Base-by-base conservation (phyloP, 1,140 invertebrate species). In the Procambarus clarkii region DNA sequence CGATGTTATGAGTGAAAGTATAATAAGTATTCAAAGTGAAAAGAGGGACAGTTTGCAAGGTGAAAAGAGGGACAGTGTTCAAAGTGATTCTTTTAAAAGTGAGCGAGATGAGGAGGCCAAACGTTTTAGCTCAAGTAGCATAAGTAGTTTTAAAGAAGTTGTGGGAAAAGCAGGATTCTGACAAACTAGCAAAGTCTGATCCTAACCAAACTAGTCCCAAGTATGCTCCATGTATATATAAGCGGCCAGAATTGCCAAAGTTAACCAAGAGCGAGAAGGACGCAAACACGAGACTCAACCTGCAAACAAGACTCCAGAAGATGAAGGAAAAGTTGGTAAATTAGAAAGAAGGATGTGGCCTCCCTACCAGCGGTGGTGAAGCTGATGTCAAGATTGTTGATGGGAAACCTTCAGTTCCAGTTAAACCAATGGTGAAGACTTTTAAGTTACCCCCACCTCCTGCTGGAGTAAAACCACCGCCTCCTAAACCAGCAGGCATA, bases 231-330 rank as follows among this genome's bases (percentile, higher is more conserved):
- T 97, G 98, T 77, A 98, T 97, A 94, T 98, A 98, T 94, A 98
- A 96, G 94, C 98, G 97, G 94, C 95, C 98, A 92, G 98, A 98
- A 94, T 98, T 98, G 94, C 94, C 98, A 46, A 98, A 98, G 98
- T 98, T 98, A 95, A 96, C 24, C 21, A 86, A 92, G 54, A 77
- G 82, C 44, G 60, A 86, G 58, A 89, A 91, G 60, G 92, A 92
- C 64, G 79, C 80, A 46, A 82, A 74, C 78, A 76, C 44, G 60
- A 92, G 13, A 46, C 81, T 21, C 90, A 79, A 78, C 64, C 54
- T 34, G 18, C 85, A 86, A 89, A 58, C 58, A 71, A 60, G 83
- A 93, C 86, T 34, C 91, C 94, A 94, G 94, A 92, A 45, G 92
- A 93, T 21, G 92, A 91, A n/a, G 90, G 86, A 4, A 93, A 91